Evolutionary conservation across 2,113 vertebrate species (phyloP).

Genomic region (Climacteris rufus): DNA sequence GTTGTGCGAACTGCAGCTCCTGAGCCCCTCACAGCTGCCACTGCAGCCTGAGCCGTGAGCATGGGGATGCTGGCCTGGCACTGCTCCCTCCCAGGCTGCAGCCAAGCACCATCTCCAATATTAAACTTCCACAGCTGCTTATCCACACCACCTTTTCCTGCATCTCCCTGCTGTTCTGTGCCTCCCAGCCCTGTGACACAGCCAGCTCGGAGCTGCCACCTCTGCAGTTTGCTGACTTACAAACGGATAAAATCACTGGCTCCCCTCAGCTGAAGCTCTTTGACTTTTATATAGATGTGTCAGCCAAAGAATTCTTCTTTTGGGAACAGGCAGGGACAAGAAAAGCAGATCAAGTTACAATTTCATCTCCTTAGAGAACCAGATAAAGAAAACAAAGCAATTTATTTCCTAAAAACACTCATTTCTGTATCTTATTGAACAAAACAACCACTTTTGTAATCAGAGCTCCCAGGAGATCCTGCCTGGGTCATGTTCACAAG

Average conservation of each 20-base stretch:
- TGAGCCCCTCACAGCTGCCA: neutral
- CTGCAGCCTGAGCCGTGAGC: neutral
- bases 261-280: neutral
- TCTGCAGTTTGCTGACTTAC: neutral
- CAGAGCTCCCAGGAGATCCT: neutral
- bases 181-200: accelerated
- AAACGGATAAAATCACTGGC: neutral
- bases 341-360: neutral
- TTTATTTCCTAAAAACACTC: neutral
- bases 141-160: neutral
- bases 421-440: neutral
- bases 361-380: neutral
- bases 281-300: accelerated
- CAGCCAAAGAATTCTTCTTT: neutral
- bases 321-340: neutral
- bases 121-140: neutral
- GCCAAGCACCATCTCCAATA: neutral
- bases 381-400: neutral
- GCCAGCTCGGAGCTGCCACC: neutral
- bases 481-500: neutral
- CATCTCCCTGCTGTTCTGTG: neutral
- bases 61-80: neutral
- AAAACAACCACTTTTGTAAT: neutral
- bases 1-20: neutral
- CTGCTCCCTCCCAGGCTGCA: accelerated